A percentile compares a stretch with the other conserved stretches of the same genome.
These are phyloP conservation scores for Eulacestoma nigropectus DNA, from an alignment of 2,113 vertebrate genomes.

Conservation along the genomic window DNA sequence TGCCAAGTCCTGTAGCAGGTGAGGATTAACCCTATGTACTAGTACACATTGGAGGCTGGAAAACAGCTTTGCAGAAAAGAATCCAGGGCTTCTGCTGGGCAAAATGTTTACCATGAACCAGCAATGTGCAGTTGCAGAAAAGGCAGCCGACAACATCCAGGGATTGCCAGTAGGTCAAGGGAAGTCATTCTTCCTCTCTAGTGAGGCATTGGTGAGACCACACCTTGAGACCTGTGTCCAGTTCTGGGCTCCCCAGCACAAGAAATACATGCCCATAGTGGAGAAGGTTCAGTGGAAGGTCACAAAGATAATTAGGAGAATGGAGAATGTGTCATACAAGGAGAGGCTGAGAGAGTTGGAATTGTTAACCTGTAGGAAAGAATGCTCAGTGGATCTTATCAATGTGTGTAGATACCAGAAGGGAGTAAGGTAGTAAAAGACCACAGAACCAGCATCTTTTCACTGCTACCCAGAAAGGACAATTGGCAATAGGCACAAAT, in stretches of 20 bases:
- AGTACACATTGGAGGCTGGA: neutral
- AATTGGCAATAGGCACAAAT: neutral
- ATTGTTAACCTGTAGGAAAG: neutral
- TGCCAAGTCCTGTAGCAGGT: neutral
- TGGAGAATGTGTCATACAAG: neutral
- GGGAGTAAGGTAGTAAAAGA: neutral
- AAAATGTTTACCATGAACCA: neutral
- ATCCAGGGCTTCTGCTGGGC: neutral
- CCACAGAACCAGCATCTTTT: neutral
- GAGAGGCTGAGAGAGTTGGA: neutral
- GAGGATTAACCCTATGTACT: neutral
- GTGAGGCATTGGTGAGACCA: neutral
- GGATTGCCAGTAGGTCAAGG: neutral
- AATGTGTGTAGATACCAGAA: neutral
- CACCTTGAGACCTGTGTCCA: neutral
- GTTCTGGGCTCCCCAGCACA: neutral
- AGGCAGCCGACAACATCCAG: neutral
- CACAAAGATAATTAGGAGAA: neutral
- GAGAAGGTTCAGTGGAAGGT: neutral
- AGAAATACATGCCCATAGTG: rapidly evolving
- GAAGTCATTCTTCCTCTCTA: neutral
- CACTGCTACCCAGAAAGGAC: neutral
- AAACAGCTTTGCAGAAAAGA: neutral
- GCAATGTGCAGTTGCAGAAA: neutral
- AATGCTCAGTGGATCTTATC: neutral